Percentiles rank a stretch among this genome's conserved stretches.
Evolutionary conservation across 2,797 vertebrate species (phyloP).

Genomic region (Xenentodon cancila): DNA sequence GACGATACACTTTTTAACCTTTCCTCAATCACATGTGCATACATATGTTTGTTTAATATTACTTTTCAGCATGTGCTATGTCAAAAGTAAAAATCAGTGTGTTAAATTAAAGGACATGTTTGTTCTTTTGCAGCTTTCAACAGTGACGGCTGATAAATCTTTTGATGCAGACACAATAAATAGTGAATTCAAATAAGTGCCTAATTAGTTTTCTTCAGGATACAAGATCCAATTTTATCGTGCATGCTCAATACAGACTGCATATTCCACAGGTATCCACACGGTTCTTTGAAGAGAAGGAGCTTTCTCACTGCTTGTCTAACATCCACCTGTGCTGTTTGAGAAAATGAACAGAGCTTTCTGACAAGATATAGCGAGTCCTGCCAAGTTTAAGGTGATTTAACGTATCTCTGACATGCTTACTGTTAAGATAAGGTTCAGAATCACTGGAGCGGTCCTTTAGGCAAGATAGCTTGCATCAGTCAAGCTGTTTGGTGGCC

Average conservation of each 20-base stretch:
- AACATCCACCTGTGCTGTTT: slow-evolving; percentile 33
- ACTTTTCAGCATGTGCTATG: background rate
- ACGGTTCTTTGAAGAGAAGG: background rate
- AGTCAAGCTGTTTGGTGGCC: slow-evolving; percentile 51
- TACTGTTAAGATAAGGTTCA: slow-evolving; percentile 56
- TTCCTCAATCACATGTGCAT: background rate
- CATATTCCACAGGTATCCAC: background rate
- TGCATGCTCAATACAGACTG: slow-evolving; percentile 1
- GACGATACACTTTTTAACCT: too few species aligned
- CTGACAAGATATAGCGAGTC: slow-evolving; percentile 35
- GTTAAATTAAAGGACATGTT: slow-evolving; percentile 2
- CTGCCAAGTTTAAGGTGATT: slow-evolving; percentile 51
- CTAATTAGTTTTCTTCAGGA: background rate
- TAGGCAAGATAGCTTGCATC: slow-evolving; percentile 55
- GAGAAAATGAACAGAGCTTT: slow-evolving; percentile 31
- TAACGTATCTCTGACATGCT: slow-evolving; percentile 51
- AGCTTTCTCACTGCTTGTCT: slow-evolving; percentile 19
- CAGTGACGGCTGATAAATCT: background rate
- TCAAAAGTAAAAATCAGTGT: background rate
- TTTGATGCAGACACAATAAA: slow-evolving; percentile 3
- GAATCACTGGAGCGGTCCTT: slow-evolving; percentile 59
- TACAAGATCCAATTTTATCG: background rate
- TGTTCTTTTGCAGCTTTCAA: background rate
- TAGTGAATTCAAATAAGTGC: slow-evolving; percentile 6
- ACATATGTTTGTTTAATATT: background rate